Percentiles rank a stretch among this genome's conserved stretches.
Conservation (phyloP, 1,140 invertebrate genomes). For the Trichonephila clavata region DNA sequence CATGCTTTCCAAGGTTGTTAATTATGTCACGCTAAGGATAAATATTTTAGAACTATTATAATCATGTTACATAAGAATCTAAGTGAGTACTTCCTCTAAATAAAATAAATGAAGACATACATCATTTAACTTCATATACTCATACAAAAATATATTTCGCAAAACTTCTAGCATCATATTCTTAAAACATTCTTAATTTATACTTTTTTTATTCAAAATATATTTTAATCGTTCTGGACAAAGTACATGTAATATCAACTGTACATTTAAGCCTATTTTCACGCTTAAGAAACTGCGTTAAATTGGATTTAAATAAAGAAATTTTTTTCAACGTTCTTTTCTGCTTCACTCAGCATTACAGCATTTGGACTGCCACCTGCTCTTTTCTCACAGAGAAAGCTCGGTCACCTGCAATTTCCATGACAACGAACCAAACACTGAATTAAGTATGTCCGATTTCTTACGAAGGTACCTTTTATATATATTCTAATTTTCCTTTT, state of each 20-base stretch:
- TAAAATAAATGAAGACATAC: no score
- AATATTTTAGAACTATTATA: no score
- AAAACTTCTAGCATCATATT: no score
- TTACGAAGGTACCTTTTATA: constrained; percentile 16
- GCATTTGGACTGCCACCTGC: constrained; percentile 26
- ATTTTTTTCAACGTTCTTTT: constrained; percentile 7
- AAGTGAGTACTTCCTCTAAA: no score
- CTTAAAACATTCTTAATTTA: no score
- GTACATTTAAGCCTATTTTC: neutral
- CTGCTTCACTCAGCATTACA: neutral
- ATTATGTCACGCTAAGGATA: no score
- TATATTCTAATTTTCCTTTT: neutral
- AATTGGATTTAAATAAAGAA: constrained; percentile 65
- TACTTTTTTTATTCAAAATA: no score
- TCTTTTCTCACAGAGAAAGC: constrained; percentile 27
- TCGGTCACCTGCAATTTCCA: constrained; percentile 45
- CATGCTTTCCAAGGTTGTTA: no score
- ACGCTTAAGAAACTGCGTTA: constrained; percentile 22
- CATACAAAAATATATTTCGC: no score
- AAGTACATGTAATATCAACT: neutral
- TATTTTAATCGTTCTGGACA: neutral
- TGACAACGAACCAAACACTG: constrained; percentile 57
- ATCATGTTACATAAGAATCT: no score
- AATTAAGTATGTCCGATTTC: constrained; percentile 58
- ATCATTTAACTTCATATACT: no score